A percentile compares a stretch with the other conserved stretches of the same genome.
Evolutionary conservation across 2,888 invertebrate species (phyloP).

Genomic region (Nemurella pictetii): DNA sequence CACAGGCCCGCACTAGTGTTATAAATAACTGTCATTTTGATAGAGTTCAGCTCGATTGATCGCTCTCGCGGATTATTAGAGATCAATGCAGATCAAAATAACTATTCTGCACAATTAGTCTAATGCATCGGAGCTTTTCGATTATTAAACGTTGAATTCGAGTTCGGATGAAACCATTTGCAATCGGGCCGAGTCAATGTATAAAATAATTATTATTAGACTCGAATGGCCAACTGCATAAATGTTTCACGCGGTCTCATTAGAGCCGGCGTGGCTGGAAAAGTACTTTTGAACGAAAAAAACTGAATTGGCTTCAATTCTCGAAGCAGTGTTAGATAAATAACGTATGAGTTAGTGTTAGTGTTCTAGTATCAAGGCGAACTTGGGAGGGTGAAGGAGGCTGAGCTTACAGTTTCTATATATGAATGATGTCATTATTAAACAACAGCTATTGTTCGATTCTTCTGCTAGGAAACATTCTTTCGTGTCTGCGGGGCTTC

Average conservation of each 20-base stretch:
- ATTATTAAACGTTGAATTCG: too few species aligned
- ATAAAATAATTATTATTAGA: background rate
- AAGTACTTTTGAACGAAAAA: too few species aligned
- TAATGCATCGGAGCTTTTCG: background rate
- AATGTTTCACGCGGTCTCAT: background rate
- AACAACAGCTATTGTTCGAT: background rate
- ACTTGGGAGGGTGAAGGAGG: too few species aligned
- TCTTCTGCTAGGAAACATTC: background rate
- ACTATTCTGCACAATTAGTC: background rate
- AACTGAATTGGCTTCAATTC: background rate
- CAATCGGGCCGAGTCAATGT: too few species aligned
- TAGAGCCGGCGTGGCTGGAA: background rate
- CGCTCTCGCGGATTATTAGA: too few species aligned
- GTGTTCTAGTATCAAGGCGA: too few species aligned
- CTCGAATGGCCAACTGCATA: background rate
- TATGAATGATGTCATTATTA: background rate
- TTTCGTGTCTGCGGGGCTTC: background rate
- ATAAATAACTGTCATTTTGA: background rate
- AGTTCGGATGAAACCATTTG: too few species aligned
- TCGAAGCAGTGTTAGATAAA: background rate
- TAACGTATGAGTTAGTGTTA: background rate
- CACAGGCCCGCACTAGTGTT: background rate
- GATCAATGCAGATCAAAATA: too few species aligned
- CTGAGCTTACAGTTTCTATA: background rate
- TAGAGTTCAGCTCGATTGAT: too few species aligned